Conservation (phyloP, 2,888 invertebrate genomes). For the Bruchidius siliquastri region DNA sequence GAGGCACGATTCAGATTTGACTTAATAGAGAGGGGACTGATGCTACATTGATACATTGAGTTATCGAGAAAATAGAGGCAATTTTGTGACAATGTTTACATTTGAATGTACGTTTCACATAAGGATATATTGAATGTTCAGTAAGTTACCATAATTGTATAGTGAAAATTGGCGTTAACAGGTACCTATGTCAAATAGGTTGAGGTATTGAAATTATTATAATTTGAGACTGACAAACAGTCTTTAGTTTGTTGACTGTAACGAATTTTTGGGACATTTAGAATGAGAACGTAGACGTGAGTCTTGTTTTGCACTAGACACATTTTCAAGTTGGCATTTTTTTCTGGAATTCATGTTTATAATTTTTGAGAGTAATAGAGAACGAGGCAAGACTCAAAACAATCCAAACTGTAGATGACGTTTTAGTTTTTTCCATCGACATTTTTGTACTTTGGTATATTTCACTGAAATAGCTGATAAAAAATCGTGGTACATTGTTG, state of each 20-base stretch:
- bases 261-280: constrained; percentile 32
- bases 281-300: background rate
- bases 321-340: background rate
- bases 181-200: background rate
- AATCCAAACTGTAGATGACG: background rate
- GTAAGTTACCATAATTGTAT: background rate
- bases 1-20: too few species aligned
- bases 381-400: background rate
- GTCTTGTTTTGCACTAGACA: background rate
- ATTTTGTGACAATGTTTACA: background rate
- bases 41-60: too few species aligned
- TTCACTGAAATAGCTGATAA: background rate
- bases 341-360: too few species aligned
- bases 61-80: background rate
- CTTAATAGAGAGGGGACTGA: too few species aligned
- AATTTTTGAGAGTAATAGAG: too few species aligned
- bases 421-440: background rate
- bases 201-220: constrained; percentile 16
- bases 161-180: background rate
- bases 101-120: background rate
- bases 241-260: constrained; percentile 18
- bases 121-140: background rate
- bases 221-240: constrained; percentile 32
- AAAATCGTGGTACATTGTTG: background rate
- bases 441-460: background rate